phyloP scores from a whole-genome alignment of 2,797 vertebrate species.

The Aeoliscus strigatus region DNA sequence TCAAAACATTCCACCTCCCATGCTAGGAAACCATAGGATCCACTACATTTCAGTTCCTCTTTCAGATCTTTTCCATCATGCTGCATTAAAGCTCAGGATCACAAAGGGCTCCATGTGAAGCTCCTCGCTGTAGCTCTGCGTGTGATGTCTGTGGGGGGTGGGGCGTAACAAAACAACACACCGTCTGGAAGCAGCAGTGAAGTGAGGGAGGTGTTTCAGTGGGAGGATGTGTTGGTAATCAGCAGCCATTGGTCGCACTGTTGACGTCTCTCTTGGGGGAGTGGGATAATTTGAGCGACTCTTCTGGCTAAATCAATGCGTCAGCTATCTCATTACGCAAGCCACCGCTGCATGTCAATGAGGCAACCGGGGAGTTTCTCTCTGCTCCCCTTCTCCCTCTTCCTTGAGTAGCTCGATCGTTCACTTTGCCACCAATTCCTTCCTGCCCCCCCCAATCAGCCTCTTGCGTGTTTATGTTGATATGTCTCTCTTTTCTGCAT shows the following conservation, averaged over 20 bases:
- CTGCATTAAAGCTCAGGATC: no score
- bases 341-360: conserved; percentile 62
- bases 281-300: conserved; percentile 67
- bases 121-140: background rate
- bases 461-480: conserved; percentile 30
- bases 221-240: conserved; percentile 48
- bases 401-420: conserved; percentile 11
- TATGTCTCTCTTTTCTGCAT: conserved; percentile 14
- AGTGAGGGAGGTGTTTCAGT: conserved; percentile 25
- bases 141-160: conserved; percentile 15
- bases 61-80: no score
- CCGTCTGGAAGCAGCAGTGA: conserved; percentile 20
- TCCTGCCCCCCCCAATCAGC: conserved; percentile 30
- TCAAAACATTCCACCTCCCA: background rate
- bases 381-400: conserved; percentile 27
- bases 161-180: conserved; percentile 13
- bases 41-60: no score
- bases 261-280: conserved; percentile 68
- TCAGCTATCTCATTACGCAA: conserved; percentile 68
- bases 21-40: no score
- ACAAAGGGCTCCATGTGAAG: no score
- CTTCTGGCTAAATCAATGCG: conserved; percentile 70
- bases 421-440: conserved; percentile 19
- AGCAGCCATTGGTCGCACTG: conserved; percentile 61
- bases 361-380: conserved; percentile 59